Evolutionary conservation across 2,113 vertebrate species (phyloP).

Genomic region (Eolophus roseicapilla): DNA sequence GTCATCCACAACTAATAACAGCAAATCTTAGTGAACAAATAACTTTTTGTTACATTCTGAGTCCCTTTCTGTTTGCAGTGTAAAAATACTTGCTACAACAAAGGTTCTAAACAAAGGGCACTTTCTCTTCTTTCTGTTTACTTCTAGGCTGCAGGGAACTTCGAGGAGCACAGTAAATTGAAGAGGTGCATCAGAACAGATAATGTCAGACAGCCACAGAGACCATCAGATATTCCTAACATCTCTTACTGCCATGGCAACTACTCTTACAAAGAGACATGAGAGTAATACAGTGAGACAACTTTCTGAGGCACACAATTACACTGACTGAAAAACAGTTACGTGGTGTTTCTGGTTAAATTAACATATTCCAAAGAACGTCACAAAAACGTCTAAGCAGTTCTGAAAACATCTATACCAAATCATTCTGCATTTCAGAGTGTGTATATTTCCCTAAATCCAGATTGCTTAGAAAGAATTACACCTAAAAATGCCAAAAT

Average conservation of each 20-base stretch:
- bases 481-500: not conserved
- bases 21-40: not conserved
- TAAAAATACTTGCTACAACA: not conserved
- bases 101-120: not conserved
- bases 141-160: not conserved
- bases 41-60: not conserved
- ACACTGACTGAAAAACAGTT: not conserved
- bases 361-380: not conserved
- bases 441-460: not conserved
- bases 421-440: not conserved
- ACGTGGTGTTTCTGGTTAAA: not conserved
- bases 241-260: slow-evolving; percentile 25
- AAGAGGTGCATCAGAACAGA: not conserved
- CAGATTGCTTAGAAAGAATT: not conserved
- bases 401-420: not conserved
- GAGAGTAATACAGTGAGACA: not conserved
- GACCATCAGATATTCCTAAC: not conserved
- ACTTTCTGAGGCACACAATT: not conserved
- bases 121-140: not conserved
- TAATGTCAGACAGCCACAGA: not conserved
- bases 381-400: not conserved
- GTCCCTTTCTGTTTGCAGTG: not conserved
- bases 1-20: not conserved
- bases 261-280: not conserved
- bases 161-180: not conserved